Percentiles rank a stretch among this genome's conserved stretches.
Conservation (phyloP, 2,888 invertebrate genomes). For the Harpagoxenus sublaevis region DNA sequence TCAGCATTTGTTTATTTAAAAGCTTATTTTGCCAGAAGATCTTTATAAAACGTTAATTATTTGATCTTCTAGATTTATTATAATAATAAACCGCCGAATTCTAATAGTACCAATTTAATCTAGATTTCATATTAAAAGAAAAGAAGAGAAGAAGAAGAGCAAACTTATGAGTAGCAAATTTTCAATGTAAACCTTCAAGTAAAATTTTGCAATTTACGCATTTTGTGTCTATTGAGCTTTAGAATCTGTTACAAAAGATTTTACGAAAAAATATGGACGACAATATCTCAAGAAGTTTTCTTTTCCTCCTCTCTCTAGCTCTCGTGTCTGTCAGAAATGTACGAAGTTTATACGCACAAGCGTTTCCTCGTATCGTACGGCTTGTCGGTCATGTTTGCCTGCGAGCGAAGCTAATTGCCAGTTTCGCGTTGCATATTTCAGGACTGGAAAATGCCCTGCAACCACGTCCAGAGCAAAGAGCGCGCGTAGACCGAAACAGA, state of each 20-base stretch:
- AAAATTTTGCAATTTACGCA: conserved; percentile 39
- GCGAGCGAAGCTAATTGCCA: conserved; percentile 58
- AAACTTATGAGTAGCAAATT: neutral
- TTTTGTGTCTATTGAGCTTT: neutral
- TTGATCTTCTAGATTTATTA: neutral
- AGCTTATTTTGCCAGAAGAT: neutral
- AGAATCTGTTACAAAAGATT: neutral
- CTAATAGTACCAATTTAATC: neutral
- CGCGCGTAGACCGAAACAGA: neutral
- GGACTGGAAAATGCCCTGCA: conserved; percentile 43
- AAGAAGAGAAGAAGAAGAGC: neutral
- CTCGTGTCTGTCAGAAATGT: neutral
- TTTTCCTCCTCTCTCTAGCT: neutral
- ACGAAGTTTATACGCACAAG: neutral
- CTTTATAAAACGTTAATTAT: neutral
- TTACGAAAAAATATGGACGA: neutral
- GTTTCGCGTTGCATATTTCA: conserved; percentile 64
- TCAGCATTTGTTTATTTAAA: neutral
- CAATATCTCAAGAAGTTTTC: neutral
- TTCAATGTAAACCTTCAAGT: conserved; percentile 39
- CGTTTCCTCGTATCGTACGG: conserved; percentile 9
- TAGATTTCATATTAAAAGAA: neutral
- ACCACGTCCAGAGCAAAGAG: conserved; percentile 25
- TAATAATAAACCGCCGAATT: neutral
- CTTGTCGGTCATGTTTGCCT: conserved; percentile 13